Evolutionary conservation across 2,113 vertebrate genomes (phyloP).

Genomic region (Oryzias celebensis): DNA sequence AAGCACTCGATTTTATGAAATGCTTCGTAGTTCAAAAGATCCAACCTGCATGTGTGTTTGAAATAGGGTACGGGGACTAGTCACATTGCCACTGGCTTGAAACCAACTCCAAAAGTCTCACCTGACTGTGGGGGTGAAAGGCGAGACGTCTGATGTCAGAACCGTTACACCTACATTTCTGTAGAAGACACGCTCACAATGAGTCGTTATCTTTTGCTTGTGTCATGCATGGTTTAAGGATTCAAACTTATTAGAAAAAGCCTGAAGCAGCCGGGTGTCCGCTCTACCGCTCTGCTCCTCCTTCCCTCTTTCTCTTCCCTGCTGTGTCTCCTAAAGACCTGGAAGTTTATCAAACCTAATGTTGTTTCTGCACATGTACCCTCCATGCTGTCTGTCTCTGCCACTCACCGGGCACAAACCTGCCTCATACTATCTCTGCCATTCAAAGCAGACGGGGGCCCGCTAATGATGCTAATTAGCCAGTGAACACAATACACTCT

Average conservation of each 20-base stretch:
- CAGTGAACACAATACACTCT: conserved; percentile 71
- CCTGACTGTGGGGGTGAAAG: conserved; percentile 56
- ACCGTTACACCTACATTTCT: conserved; percentile 41
- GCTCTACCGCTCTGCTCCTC: conserved; percentile 17
- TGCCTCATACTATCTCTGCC: conserved; percentile 65
- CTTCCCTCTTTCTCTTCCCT: conserved; percentile 13
- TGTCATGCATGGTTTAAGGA: conserved; percentile 59
- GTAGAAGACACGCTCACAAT: conserved; percentile 34
- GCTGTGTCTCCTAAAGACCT: conserved; percentile 66
- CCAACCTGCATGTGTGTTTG: conserved; percentile 14
- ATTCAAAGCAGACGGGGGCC: conserved; percentile 62
- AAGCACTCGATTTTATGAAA: conserved; percentile 19
- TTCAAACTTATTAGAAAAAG: conserved; percentile 47
- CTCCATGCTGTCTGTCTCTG: conserved; percentile 54
- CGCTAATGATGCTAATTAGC: conserved; percentile 79
- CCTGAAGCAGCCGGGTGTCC: conserved; percentile 50
- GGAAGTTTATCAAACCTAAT: conserved; percentile 70
- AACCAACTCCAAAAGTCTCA: conserved; percentile 64
- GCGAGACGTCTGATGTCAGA: conserved; percentile 70
- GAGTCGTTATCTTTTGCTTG: conserved; percentile 57
- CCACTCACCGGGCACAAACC: conserved; percentile 62
- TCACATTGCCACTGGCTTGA: conserved; percentile 69
- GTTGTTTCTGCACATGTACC: conserved; percentile 60
- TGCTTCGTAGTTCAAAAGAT: conserved; percentile 6
- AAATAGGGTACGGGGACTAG: conserved; percentile 11